Evolutionary conservation across 2,888 invertebrate genomes (phyloP).

Genomic region (Hydriomena furcata): DNA sequence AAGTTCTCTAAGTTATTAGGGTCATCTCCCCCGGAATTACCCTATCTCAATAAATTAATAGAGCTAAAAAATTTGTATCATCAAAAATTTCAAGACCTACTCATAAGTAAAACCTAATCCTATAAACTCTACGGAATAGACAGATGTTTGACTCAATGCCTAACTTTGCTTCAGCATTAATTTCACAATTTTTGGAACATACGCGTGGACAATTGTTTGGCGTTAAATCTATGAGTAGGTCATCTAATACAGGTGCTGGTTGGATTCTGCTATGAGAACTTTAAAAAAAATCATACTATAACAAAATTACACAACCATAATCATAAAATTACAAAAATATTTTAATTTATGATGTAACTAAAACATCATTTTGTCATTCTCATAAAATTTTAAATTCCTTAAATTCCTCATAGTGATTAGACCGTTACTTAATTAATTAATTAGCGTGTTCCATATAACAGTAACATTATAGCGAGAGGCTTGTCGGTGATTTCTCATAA

Average conservation of each 20-base stretch:
- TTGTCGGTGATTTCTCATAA: slow-evolving; percentile 68
- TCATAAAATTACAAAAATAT: background rate
- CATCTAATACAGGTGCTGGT: too few relatives aligned
- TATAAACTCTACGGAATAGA: slow-evolving; percentile 23
- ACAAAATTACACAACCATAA: background rate
- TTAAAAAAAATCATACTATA: too few relatives aligned
- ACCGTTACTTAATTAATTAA: slow-evolving; percentile 41
- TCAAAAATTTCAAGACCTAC: background rate
- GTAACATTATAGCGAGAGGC: slow-evolving; percentile 48
- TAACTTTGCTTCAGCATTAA: slow-evolving; percentile 27
- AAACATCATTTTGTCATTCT: slow-evolving; percentile 23
- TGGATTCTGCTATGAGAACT: too few relatives aligned
- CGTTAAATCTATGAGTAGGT: too few relatives aligned
- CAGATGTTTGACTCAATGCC: slow-evolving; percentile 43
- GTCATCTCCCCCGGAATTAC: too few relatives aligned
- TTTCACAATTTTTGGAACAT: slow-evolving; percentile 25
- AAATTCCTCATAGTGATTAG: slow-evolving; percentile 17
- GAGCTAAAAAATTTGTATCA: too few relatives aligned
- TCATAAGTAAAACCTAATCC: too few relatives aligned
- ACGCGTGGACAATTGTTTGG: slow-evolving; percentile 22
- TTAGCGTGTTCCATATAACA: slow-evolving; percentile 36
- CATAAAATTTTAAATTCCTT: slow-evolving; percentile 27
- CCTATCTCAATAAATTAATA: too few relatives aligned
- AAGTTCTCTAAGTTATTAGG: too few relatives aligned
- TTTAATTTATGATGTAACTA: background rate